A percentile compares a stretch with the other conserved stretches of the same genome.
phyloP scores from a whole-genome alignment of 2,797 vertebrate species.

The Fistularia commersonii region DNA sequence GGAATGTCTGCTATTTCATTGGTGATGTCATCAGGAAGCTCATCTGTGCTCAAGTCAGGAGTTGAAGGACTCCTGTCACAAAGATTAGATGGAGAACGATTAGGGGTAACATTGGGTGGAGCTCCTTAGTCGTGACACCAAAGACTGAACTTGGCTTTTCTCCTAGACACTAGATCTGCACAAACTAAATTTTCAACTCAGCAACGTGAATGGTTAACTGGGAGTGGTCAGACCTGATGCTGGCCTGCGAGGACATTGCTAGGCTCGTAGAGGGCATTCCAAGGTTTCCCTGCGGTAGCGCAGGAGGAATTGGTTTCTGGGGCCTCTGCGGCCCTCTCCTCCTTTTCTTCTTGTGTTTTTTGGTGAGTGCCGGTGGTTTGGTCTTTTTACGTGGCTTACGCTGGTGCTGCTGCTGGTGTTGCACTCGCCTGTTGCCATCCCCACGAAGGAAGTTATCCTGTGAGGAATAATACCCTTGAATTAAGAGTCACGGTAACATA shows the following conservation, averaged over 20 bases:
- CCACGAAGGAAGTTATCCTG: conserved; percentile 98
- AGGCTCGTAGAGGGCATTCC: conserved; percentile 91
- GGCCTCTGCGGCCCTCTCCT: conserved; percentile 90
- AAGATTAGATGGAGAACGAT: neutral
- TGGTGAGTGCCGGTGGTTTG: conserved; percentile 97
- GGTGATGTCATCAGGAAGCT: conserved; percentile 98
- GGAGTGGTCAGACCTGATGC: conserved; percentile 80
- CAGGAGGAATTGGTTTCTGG: conserved; percentile 98
- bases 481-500: neutral
- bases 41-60: conserved; percentile 93
- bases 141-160: too few species aligned
- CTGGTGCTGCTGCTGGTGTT: conserved; percentile 98
- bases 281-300: conserved; percentile 95
- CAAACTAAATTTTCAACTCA: too few species aligned
- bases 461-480: neutral
- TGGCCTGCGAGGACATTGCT: conserved; percentile 86
- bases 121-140: too few species aligned
- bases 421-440: conserved; percentile 91
- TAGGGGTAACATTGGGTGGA: too few species aligned
- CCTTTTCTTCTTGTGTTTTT: conserved; percentile 99
- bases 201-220: too few species aligned
- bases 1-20: conserved; percentile 99
- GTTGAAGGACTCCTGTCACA: conserved; percentile 89
- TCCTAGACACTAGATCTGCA: too few species aligned
- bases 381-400: conserved; percentile 99